phyloP scores from a whole-genome alignment of 1,140 invertebrate species.

The Drosophila paulistorum region DNA sequence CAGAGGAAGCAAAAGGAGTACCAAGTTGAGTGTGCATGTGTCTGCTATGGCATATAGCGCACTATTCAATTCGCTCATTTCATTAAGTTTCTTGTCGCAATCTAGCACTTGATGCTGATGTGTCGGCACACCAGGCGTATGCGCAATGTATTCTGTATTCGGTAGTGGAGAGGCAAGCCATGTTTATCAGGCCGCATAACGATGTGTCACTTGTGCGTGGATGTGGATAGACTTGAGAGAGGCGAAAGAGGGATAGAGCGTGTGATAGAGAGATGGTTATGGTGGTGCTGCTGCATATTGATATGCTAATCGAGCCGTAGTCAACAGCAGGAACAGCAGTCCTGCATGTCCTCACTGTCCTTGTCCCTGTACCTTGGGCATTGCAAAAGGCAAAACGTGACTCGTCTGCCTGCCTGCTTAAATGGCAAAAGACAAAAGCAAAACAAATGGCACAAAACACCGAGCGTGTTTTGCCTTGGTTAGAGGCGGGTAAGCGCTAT shows the following conservation, averaged over 20 bases:
- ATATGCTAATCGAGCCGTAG: constrained; percentile 76
- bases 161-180: constrained; percentile 27
- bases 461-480: constrained; percentile 37
- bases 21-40: constrained; percentile 15
- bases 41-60: constrained; percentile 11
- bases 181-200: constrained; percentile 73
- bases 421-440: constrained; percentile 74
- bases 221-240: constrained; percentile 35
- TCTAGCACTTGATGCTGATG: constrained; percentile 57
- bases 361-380: constrained; percentile 8
- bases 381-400: constrained; percentile 19
- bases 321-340: constrained; percentile 24
- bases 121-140: constrained; percentile 57
- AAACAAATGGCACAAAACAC: constrained; percentile 67
- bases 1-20: background rate
- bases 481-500: constrained; percentile 67
- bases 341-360: constrained; percentile 24
- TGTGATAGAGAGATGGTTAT: background rate
- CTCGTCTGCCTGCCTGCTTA: constrained; percentile 50
- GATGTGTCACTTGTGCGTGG: constrained; percentile 68
- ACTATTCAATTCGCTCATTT: constrained; percentile 81
- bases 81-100: constrained; percentile 73
- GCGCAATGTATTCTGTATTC: constrained; percentile 52
- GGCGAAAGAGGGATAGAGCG: background rate
- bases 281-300: constrained; percentile 56